Percentiles rank a stretch among this genome's conserved stretches.
Evolutionary conservation across 2,888 invertebrate genomes (phyloP).

Genomic region (Saturnia pavonia): DNA sequence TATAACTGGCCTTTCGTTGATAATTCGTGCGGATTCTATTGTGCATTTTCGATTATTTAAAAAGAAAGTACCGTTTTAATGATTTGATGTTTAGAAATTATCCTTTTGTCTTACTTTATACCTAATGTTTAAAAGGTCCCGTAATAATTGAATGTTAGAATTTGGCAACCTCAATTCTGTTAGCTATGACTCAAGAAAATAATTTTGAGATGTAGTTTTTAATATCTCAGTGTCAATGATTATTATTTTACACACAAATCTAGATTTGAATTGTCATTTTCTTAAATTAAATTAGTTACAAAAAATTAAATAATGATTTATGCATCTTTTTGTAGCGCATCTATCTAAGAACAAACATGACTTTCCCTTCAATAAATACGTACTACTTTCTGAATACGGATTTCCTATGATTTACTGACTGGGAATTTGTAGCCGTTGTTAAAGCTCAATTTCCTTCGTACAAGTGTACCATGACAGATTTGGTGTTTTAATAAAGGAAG

Average conservation of each 20-base stretch:
- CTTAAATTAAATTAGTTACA: background rate
- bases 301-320: background rate
- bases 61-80: slow-evolving; percentile 48
- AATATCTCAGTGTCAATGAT: no score
- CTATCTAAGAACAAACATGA: slow-evolving; percentile 26
- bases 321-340: background rate
- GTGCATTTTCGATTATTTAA: slow-evolving; percentile 48
- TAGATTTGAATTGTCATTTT: background rate
- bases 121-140: slow-evolving; percentile 23
- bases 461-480: slow-evolving; percentile 36
- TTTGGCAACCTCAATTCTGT: background rate
- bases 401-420: slow-evolving; percentile 36
- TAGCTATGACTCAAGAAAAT: background rate
- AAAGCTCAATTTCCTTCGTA: slow-evolving; percentile 17
- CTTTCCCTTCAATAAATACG: slow-evolving; percentile 52
- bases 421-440: slow-evolving; percentile 24
- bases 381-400: slow-evolving; percentile 38
- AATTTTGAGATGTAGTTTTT: background rate
- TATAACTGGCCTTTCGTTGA: slow-evolving; percentile 44
- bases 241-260: background rate
- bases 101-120: slow-evolving; percentile 35
- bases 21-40: slow-evolving; percentile 44
- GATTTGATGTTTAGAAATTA: slow-evolving; percentile 37
- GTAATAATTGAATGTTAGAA: slow-evolving; percentile 28
- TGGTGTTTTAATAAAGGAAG: slow-evolving; percentile 52